Evolutionary conservation across 2,797 vertebrate genomes (phyloP).

Genomic region (Poeciliopsis presidionis): DNA sequence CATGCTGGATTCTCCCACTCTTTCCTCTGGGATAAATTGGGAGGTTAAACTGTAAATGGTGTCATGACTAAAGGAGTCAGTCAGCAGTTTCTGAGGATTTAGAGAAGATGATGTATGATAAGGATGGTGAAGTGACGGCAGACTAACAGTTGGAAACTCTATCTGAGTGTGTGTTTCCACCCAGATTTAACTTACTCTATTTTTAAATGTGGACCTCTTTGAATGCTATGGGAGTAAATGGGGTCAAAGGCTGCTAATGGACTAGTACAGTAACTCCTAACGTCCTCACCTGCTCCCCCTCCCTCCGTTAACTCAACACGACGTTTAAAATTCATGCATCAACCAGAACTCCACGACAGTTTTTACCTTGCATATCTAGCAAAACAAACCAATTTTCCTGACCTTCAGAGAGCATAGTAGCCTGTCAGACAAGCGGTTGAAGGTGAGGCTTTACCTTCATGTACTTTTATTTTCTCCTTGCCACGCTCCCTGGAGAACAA

Average conservation of each 20-base stretch:
- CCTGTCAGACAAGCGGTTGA: slow-evolving; percentile 34
- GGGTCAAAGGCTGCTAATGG: slow-evolving; percentile 67
- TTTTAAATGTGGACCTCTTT: slow-evolving; percentile 33
- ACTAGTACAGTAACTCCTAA: slow-evolving; percentile 37
- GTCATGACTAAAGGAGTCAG: slow-evolving; percentile 46
- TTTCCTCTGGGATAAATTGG: slow-evolving; percentile 30
- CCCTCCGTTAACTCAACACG: slow-evolving; percentile 3
- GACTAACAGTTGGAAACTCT: not conserved
- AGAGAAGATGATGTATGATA: not conserved
- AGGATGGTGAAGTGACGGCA: slow-evolving; percentile 13
- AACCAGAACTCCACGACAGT: slow-evolving; percentile 29
- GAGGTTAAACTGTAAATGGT: slow-evolving; percentile 47
- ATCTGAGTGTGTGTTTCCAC: not conserved
- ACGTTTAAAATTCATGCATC: slow-evolving; percentile 17
- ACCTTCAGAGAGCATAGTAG: slow-evolving; percentile 29
- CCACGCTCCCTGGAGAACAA: slow-evolving; percentile 39
- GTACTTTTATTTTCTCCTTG: slow-evolving; percentile 45
- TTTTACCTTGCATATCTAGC: slow-evolving; percentile 13
- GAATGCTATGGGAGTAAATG: slow-evolving; percentile 18
- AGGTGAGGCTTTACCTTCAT: slow-evolving; percentile 23
- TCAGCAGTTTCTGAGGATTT: slow-evolving; percentile 45
- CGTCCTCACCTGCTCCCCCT: slow-evolving; percentile 6
- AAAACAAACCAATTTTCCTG: slow-evolving; percentile 41
- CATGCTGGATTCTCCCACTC: slow-evolving; percentile 21
- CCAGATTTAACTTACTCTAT: not conserved